Evolutionary conservation across 2,113 vertebrate genomes (phyloP).

Genomic region (Halcyon senegalensis): DNA sequence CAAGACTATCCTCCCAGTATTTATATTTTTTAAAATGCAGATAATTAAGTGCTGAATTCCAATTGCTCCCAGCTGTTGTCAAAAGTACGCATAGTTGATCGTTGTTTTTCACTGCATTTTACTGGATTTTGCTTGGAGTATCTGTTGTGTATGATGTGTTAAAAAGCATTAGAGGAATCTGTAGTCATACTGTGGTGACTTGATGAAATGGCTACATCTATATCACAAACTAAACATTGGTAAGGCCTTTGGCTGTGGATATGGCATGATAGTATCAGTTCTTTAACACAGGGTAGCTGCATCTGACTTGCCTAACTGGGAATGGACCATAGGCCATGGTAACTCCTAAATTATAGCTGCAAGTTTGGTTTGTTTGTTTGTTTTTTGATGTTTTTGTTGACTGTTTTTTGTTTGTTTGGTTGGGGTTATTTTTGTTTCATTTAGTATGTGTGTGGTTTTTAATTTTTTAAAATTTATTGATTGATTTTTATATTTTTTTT

Average conservation of each 20-base stretch:
- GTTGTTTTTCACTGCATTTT: neutral
- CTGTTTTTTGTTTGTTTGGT: no score
- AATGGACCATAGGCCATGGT: neutral
- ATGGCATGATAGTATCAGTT: neutral
- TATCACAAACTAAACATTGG: neutral
- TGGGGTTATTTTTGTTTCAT: no score
- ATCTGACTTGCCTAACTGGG: neutral
- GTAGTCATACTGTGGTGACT: neutral
- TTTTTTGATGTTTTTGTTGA: no score
- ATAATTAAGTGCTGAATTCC: neutral
- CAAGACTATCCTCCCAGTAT: neutral
- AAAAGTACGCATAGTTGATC: neutral
- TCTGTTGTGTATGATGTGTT: neutral
- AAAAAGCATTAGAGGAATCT: neutral
- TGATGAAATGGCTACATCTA: neutral
- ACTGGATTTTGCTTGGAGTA: neutral
- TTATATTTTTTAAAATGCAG: neutral
- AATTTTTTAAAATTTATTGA: no score
- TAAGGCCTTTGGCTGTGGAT: neutral
- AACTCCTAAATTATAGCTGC: neutral
- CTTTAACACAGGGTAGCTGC: neutral
- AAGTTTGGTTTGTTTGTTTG: neutral
- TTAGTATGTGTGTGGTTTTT: no score
- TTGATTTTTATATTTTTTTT: no score
- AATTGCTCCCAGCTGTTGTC: neutral